Conservation (phyloP, 35 echinoderm and acorn worm genomes). For the Eucidaris tribuloides region DNA sequence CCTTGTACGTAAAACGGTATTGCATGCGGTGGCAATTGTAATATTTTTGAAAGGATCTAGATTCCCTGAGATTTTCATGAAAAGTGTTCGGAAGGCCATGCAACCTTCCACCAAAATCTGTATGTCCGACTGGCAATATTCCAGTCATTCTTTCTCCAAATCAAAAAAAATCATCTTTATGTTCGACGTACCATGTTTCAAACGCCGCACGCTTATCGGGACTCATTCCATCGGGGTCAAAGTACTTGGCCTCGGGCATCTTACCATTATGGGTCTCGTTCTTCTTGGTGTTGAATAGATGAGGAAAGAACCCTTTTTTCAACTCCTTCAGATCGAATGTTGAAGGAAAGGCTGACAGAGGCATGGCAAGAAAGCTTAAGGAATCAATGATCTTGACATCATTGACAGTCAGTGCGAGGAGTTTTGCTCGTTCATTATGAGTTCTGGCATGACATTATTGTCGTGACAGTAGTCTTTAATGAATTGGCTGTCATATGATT, state of each 20-base stretch:
- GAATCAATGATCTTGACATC: constrained; percentile 60
- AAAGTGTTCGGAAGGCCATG: constrained; percentile 44
- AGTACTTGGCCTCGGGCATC: constrained; percentile 3
- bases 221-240: constrained; percentile 63
- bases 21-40: constrained; percentile 70
- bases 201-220: neutral
- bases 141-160: constrained; percentile 37
- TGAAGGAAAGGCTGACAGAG: constrained; percentile 48
- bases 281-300: constrained; percentile 35
- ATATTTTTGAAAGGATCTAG: constrained; percentile 57
- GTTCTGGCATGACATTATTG: constrained; percentile 19
- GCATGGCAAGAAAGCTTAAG: constrained; percentile 75
- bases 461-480: constrained; percentile 40
- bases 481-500: constrained; percentile 70
- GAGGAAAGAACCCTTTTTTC: constrained; percentile 68
- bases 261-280: constrained; percentile 43
- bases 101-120: constrained; percentile 58
- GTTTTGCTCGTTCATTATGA: constrained; percentile 64
- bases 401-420: constrained; percentile 18
- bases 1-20: constrained; percentile 44
- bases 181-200: constrained; percentile 35
- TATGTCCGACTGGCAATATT: constrained; percentile 56
- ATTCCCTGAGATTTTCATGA: constrained; percentile 18
- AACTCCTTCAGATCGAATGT: constrained; percentile 57
- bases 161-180: constrained; percentile 16